These are phyloP conservation scores for Ispidina lecontei DNA, from an alignment of 2,797 vertebrate species.

Conservation along the genomic window DNA sequence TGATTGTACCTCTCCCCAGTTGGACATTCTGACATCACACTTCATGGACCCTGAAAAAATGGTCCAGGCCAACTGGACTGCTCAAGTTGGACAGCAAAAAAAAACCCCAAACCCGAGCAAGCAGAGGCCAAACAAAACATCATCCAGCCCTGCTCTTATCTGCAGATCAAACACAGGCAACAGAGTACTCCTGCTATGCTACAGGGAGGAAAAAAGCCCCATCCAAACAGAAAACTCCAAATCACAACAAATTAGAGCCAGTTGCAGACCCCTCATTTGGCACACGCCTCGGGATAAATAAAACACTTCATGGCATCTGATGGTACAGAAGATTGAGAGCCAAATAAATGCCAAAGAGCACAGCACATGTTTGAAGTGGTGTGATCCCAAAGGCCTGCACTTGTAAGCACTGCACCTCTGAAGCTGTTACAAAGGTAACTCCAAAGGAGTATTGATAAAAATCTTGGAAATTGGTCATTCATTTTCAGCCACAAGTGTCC, in stretches of 20 bases:
- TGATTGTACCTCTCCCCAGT: neutral
- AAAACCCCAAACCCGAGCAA: neutral
- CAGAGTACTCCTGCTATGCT: neutral
- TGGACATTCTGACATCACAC: neutral
- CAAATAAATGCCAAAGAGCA: neutral
- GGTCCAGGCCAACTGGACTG: neutral
- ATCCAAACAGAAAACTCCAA: neutral
- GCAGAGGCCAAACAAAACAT: neutral
- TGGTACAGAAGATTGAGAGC: neutral
- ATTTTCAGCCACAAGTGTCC: neutral
- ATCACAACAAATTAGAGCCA: too few species aligned
- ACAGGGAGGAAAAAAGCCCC: neutral
- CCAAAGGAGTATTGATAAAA: neutral
- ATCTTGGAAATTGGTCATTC: neutral
- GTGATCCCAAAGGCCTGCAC: neutral
- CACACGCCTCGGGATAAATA: neutral
- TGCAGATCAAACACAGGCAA: neutral
- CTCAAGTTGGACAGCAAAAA: neutral
- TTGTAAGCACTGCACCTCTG: neutral
- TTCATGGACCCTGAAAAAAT: neutral
- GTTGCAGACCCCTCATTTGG: too few species aligned
- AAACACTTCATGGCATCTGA: neutral
- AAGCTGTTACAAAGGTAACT: neutral
- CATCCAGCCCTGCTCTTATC: neutral
- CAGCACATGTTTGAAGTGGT: rapidly evolving